Percentiles rank a stretch among this genome's conserved stretches.
These are phyloP conservation scores for Argyrosomus japonicus DNA, from an alignment of 2,113 vertebrate species.

Conservation along the genomic window DNA sequence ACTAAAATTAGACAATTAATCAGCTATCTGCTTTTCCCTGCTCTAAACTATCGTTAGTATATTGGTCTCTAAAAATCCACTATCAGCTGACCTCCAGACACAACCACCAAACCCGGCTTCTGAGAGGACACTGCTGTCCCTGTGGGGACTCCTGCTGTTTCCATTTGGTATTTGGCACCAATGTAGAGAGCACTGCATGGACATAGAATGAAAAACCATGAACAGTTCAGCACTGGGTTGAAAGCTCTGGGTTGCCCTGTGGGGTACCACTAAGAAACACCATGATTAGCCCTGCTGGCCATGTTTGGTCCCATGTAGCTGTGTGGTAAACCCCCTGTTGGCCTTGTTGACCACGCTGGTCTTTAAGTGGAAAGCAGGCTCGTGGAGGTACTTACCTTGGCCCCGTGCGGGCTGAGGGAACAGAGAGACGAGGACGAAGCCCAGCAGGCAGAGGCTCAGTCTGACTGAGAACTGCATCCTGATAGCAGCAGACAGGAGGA, in stretches of 20 bases:
- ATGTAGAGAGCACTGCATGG: too few relatives aligned
- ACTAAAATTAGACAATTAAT: too few relatives aligned
- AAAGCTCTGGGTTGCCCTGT: neutral
- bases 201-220: too few relatives aligned
- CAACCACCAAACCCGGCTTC: neutral
- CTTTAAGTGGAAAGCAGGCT: neutral
- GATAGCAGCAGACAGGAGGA: conserved; percentile 41
- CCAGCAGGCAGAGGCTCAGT: conserved; percentile 63
- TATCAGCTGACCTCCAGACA: neutral
- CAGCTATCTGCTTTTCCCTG: too few relatives aligned
- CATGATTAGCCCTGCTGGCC: neutral
- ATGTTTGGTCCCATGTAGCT: neutral
- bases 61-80: too few relatives aligned
- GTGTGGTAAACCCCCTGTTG: neutral
- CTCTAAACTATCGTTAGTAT: too few relatives aligned
- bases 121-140: neutral
- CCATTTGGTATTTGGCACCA: too few relatives aligned
- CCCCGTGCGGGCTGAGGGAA: conserved; percentile 58
- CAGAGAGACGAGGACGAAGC: conserved; percentile 60
- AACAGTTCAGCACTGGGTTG: neutral
- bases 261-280: neutral
- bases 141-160: neutral
- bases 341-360: conserved; percentile 1
- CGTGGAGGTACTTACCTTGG: conserved; percentile 73
- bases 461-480: conserved; percentile 69